phyloP scores from a whole-genome alignment of 2,888 invertebrate genomes.

The Parasteatoda lunata region DNA sequence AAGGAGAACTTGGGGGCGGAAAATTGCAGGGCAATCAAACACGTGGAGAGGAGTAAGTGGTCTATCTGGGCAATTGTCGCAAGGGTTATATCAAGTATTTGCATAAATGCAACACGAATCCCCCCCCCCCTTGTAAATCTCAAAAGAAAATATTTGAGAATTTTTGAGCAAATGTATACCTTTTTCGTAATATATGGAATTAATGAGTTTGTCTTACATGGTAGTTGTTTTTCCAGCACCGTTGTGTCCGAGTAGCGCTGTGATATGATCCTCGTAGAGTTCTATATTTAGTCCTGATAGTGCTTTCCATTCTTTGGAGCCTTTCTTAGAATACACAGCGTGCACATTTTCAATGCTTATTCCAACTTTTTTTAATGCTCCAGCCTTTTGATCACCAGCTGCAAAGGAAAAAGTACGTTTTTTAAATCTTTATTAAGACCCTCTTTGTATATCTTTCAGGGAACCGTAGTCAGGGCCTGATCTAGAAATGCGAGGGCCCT shows the following conservation, averaged over 20 bases:
- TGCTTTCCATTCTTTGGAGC: constrained; percentile 71
- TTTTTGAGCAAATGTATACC: no score
- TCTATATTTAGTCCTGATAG: constrained; percentile 75
- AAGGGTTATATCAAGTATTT: no score
- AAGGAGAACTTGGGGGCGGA: no score
- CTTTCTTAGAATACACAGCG: constrained; percentile 67
- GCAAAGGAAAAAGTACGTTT: not conserved
- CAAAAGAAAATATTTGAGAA: no score
- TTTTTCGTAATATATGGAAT: not conserved
- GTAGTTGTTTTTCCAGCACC: constrained; percentile 77
- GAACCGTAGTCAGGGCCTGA: no score
- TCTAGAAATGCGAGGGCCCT: no score
- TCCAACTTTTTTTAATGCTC: constrained; percentile 34
- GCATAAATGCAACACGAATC: no score
- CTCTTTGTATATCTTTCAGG: no score
- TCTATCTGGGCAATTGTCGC: no score
- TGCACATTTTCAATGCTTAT: constrained; percentile 66
- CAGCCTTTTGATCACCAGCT: not conserved
- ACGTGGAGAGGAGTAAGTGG: no score
- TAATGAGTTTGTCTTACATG: constrained; percentile 72
- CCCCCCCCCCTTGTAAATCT: no score
- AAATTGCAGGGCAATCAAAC: no score
- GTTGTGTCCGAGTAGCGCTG: constrained; percentile 76
- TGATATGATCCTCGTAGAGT: constrained; percentile 76
- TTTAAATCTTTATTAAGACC: not conserved